phyloP scores from a whole-genome alignment of 2,888 invertebrate genomes.

The Lottia gigantea region DNA sequence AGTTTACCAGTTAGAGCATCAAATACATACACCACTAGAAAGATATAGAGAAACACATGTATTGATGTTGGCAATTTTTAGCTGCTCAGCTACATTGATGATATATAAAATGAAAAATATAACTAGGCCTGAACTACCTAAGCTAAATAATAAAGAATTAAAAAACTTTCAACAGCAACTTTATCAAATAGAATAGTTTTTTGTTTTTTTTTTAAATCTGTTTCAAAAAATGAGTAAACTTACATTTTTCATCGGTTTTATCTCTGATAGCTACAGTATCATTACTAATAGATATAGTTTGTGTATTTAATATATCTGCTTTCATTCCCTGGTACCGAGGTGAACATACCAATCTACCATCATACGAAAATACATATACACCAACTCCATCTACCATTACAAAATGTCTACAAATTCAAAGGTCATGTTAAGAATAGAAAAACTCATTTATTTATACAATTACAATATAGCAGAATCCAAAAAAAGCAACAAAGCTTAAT shows the following conservation, averaged over 20 bases:
- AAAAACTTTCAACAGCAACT: too few species aligned
- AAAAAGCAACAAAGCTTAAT: too few species aligned
- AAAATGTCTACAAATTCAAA: conserved; percentile 78
- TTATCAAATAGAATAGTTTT: too few species aligned
- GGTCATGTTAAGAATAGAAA: background rate
- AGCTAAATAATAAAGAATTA: too few species aligned
- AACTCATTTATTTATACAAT: background rate
- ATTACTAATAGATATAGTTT: conserved; percentile 83
- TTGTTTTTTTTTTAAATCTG: too few species aligned
- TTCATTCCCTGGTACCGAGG: conserved; percentile 85
- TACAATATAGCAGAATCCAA: background rate
- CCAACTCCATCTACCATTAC: conserved; percentile 86
- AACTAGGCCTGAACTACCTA: too few species aligned
- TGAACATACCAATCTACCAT: conserved; percentile 86
- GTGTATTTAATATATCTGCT: conserved; percentile 81
- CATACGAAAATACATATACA: conserved; percentile 90
- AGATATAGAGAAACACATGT: conserved; percentile 25
- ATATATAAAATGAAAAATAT: too few species aligned
- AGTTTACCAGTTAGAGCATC: conserved; percentile 83
- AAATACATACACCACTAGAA: conserved; percentile 83
- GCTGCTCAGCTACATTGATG: too few species aligned
- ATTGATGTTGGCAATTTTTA: too few species aligned
- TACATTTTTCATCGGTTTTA: conserved; percentile 84
- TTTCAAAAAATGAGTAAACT: conserved; percentile 26
- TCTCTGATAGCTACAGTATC: conserved; percentile 90